Evolutionary conservation across 2,797 vertebrate genomes (phyloP).

Genomic region (Streptopelia turtur): DNA sequence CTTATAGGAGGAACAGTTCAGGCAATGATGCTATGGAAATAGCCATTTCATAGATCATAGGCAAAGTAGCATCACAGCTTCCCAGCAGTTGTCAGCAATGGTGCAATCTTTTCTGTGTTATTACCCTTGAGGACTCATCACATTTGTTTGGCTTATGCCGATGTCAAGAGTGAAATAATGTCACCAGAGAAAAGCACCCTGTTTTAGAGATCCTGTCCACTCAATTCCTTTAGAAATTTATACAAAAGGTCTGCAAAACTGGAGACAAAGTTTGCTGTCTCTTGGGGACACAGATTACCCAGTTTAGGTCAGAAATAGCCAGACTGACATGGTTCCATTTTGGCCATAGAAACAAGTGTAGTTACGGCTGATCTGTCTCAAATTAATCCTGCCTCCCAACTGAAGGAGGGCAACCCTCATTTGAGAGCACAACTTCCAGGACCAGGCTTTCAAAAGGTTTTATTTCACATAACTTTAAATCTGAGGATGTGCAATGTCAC

Average conservation of each 20-base stretch:
- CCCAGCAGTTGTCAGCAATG: background rate
- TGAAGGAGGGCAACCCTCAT: accelerated
- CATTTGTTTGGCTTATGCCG: background rate
- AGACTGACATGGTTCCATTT: background rate
- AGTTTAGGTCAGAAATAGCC: background rate
- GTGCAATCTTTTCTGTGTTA: background rate
- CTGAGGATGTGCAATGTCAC: background rate
- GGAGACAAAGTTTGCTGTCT: accelerated
- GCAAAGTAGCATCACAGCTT: conserved; percentile 17
- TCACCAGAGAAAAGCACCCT: background rate
- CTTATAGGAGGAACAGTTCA: conserved; percentile 36
- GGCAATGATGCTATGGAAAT: conserved; percentile 44
- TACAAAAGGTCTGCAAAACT: background rate
- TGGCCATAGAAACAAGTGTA: background rate
- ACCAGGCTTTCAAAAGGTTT: background rate
- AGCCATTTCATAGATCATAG: conserved; percentile 36
- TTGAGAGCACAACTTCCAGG: background rate
- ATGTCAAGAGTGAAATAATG: background rate
- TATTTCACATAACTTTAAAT: background rate
- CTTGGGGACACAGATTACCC: background rate
- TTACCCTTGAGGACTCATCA: background rate
- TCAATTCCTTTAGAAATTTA: background rate
- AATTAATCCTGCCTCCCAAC: background rate
- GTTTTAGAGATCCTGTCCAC: background rate
- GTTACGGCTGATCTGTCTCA: background rate